Evolutionary conservation across 2,888 invertebrate genomes (phyloP).

Genomic region (Mystacides longicornis): DNA sequence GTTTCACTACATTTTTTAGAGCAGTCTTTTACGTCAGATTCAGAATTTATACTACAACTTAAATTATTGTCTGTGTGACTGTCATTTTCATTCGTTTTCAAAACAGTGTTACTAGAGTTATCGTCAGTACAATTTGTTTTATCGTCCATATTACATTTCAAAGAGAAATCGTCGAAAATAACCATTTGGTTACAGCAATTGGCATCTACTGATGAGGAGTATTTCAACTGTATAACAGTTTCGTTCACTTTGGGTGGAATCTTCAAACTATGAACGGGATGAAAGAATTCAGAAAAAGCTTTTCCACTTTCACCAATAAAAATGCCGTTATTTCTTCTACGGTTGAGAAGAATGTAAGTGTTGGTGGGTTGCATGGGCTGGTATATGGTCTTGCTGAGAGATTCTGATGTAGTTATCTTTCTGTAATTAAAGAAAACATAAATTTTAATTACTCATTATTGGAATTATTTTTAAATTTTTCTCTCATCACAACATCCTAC

Average conservation of each 20-base stretch:
- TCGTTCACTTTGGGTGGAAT: slow-evolving; percentile 36
- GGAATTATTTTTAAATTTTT: not conserved
- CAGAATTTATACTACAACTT: too few species aligned
- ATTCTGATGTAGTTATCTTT: slow-evolving; percentile 42
- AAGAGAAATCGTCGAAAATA: slow-evolving; percentile 36
- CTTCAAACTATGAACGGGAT: slow-evolving; percentile 35
- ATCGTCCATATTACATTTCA: not conserved
- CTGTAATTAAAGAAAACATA: slow-evolving; percentile 33
- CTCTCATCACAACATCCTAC: not conserved
- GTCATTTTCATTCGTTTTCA: too few species aligned
- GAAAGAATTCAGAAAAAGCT: slow-evolving; percentile 35
- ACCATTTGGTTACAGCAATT: slow-evolving; percentile 40
- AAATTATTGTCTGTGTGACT: too few species aligned
- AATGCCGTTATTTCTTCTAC: slow-evolving; percentile 27
- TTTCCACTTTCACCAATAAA: not conserved
- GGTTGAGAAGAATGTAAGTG: slow-evolving; percentile 45
- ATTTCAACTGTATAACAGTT: slow-evolving; percentile 38
- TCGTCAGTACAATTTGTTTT: slow-evolving; percentile 28
- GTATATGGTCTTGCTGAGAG: slow-evolving; percentile 39
- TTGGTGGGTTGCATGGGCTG: slow-evolving; percentile 42
- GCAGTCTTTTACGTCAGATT: too few species aligned
- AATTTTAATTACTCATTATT: not conserved
- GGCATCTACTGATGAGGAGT: slow-evolving; percentile 27
- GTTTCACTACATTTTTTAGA: too few species aligned
- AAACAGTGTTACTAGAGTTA: slow-evolving; percentile 25